These are phyloP conservation scores for Esperia sulphurella DNA, from an alignment of 2,888 invertebrate genomes.

Conservation along the genomic window DNA sequence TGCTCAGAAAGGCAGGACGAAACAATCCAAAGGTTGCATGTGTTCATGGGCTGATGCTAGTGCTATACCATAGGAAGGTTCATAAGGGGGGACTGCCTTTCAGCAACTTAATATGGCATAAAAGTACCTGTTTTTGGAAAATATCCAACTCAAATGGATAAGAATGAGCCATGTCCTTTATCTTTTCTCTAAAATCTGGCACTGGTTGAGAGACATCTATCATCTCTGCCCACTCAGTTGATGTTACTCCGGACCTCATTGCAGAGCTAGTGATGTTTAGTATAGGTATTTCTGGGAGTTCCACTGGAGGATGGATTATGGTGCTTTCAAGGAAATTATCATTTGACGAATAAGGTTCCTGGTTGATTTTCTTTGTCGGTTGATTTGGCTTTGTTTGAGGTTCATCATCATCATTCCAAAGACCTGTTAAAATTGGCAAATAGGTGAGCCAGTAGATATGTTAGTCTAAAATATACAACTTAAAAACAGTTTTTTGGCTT, in stretches of 20 bases:
- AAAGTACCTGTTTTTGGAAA: slow-evolving; percentile 93
- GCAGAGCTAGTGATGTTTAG: slow-evolving; percentile 82
- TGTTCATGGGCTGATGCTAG: no score
- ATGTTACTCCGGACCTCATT: slow-evolving; percentile 59
- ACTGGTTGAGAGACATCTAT: slow-evolving; percentile 91
- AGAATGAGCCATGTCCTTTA: slow-evolving; percentile 90
- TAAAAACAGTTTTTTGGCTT: no score
- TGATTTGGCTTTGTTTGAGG: slow-evolving; percentile 26
- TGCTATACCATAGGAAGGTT: no score
- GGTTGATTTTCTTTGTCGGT: slow-evolving; percentile 16
- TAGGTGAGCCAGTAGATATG: background rate
- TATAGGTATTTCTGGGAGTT: slow-evolving; percentile 78
- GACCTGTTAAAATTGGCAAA: slow-evolving; percentile 31
- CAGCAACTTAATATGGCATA: background rate
- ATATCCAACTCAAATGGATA: slow-evolving; percentile 96
- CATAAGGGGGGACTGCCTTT: no score
- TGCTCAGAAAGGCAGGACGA: no score
- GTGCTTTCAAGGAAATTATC: slow-evolving; percentile 62
- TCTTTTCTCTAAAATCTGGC: slow-evolving; percentile 86
- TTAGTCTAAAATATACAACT: no score
- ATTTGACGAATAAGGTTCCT: slow-evolving; percentile 19
- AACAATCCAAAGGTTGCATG: no score
- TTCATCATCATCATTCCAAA: slow-evolving; percentile 68
- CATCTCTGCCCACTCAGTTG: slow-evolving; percentile 93
- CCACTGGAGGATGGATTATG: slow-evolving; percentile 53